Evolutionary conservation across 2,888 invertebrate species (phyloP), one percentile per base, ranked within the genome.

Genomic region (Acleris literana): DNA sequence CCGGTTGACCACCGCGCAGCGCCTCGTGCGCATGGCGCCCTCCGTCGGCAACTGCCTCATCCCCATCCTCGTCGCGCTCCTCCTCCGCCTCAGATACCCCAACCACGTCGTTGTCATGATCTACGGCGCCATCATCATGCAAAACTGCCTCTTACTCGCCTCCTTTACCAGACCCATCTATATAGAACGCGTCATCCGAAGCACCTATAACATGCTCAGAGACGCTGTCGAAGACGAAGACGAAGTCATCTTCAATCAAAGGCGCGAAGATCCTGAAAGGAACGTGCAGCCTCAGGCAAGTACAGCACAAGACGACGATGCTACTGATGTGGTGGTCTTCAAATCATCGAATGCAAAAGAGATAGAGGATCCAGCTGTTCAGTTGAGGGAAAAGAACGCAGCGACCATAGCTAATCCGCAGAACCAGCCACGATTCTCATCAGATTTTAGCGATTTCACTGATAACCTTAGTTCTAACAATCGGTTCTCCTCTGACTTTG

Each of bases 71-170:
- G 73, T 94, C 11, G 94, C 94, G 1, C 86, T 87, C 70, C 77
- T 93, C 16, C 77, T 93, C n/a, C 88, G 93, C 71, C 83, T 91
- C 7, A 69, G 82, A 5, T 86, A 91, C 72, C 88, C 88, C 5
- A 83, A 82, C 2, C 87, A 90, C 29, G 76, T 83, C 2, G 91
- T 93, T 1, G 86, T 94, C 16, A 88, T 94, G 83, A 92, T 94
- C 73, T 94, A 94, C 71, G 93, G 93, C 66, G 93, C 94, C 0
- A 84, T 94, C 18, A 78, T 94, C 16, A 90, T 94, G 86, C 94
- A 94, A 75, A 94, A 94, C 71, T 88, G 94, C 69, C 63, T 94
- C 6, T 87, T 93, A 71, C 79, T 93, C 62, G 88, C 94, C 0
- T 83, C 93, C 1, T 94, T 93, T 71, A 89, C 90, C 17, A 88